Evolutionary conservation across 1,140 invertebrate genomes (phyloP).

Genomic region (Drosophila tani): DNA sequence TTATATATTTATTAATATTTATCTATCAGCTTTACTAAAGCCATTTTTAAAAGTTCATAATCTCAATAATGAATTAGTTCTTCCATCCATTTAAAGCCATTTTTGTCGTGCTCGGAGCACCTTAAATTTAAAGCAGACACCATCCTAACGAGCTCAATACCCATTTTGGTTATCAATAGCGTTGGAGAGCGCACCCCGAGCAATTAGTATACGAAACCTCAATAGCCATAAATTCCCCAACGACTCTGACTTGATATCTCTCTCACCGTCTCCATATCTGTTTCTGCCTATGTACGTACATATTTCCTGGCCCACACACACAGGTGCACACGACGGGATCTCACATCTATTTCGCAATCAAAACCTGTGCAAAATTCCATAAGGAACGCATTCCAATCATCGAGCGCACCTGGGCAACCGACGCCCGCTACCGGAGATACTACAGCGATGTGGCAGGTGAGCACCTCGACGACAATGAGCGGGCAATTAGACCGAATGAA

Average conservation of each 20-base stretch:
- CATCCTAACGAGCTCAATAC: background rate
- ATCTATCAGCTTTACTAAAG: too few relatives aligned
- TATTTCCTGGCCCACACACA: slow-evolving; percentile 33
- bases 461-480: slow-evolving; percentile 56
- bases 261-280: background rate
- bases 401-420: slow-evolving; percentile 91
- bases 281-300: background rate
- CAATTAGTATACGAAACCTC: slow-evolving; percentile 69
- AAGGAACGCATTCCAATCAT: slow-evolving; percentile 90
- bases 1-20: too few relatives aligned
- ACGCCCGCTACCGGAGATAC: slow-evolving; percentile 89
- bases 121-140: slow-evolving; percentile 17
- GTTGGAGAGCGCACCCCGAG: background rate
- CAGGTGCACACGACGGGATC: slow-evolving; percentile 62
- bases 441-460: slow-evolving; percentile 92
- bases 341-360: slow-evolving; percentile 92
- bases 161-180: slow-evolving; percentile 4
- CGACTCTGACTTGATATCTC: slow-evolving; percentile 30
- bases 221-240: slow-evolving; percentile 67
- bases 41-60: background rate
- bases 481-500: slow-evolving; percentile 68
- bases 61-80: too few relatives aligned
- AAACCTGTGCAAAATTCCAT: slow-evolving; percentile 94
- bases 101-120: background rate
- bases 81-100: background rate